Evolutionary conservation across 2,113 vertebrate genomes (phyloP).

Genomic region (Casuarius casuarius): DNA sequence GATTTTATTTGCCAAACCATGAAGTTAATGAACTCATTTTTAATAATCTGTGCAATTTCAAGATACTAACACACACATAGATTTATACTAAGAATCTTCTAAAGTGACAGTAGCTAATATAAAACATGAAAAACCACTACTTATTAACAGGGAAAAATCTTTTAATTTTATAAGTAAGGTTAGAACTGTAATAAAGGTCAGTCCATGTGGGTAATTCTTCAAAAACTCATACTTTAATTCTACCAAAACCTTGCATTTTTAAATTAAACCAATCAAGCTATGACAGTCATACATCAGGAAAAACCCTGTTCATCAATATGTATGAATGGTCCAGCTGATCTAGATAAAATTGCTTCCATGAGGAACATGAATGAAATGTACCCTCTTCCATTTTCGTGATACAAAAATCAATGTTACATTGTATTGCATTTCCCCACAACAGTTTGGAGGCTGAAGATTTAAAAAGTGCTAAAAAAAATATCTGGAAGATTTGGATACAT

Average conservation of each 20-base stretch:
- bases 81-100: not conserved
- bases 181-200: not conserved
- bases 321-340: not conserved
- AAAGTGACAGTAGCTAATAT: not conserved
- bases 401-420: not conserved
- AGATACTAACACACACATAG: not conserved
- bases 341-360: not conserved
- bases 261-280: not conserved
- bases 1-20: not conserved
- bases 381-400: not conserved
- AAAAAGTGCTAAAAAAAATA: not conserved
- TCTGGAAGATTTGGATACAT: not conserved
- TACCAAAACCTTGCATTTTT: not conserved
- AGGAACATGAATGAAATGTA: not conserved
- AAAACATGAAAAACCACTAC: not conserved
- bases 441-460: not conserved
- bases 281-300: not conserved
- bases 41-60: not conserved
- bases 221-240: not conserved
- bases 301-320: not conserved
- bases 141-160: not conserved
- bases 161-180: not conserved
- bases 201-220: not conserved
- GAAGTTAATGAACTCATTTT: not conserved
- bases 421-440: not conserved